A percentile compares a stretch with the other conserved stretches of the same genome.
Conservation (phyloP, 2,888 invertebrate species). For the Rosalia funebris region DNA sequence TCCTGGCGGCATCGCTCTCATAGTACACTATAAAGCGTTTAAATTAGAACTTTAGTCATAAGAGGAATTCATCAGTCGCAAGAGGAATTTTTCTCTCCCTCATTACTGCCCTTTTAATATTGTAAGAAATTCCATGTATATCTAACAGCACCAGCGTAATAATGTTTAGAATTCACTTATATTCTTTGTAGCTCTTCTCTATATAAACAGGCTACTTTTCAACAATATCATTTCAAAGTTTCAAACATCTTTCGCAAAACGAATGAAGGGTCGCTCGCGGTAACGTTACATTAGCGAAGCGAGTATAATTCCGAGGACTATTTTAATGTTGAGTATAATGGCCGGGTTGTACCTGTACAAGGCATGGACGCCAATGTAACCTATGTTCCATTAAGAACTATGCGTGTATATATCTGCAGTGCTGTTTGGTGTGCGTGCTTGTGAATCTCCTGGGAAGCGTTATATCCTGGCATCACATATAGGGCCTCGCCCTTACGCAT, state of each 20-base stretch:
- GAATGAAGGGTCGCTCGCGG: constrained; percentile 7
- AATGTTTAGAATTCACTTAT: too few species aligned
- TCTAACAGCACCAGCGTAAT: too few species aligned
- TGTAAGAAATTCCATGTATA: too few species aligned
- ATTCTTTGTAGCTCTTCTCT: too few species aligned
- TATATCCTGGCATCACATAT: constrained; percentile 34
- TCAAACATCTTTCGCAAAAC: not conserved
- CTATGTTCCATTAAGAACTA: constrained; percentile 54
- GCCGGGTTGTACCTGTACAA: constrained; percentile 2
- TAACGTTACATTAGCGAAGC: constrained; percentile 12
- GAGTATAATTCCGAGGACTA: constrained; percentile 14
- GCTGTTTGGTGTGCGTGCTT: constrained; percentile 56
- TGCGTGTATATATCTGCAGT: constrained; percentile 59
- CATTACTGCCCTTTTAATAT: too few species aligned
- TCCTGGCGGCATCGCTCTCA: too few species aligned
- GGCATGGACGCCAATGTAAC: constrained; percentile 17
- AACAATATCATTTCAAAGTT: not conserved
- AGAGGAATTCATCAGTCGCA: too few species aligned
- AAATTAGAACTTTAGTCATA: too few species aligned
- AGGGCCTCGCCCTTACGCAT: constrained; percentile 39
- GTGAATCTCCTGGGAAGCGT: constrained; percentile 45
- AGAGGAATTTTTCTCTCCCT: too few species aligned
- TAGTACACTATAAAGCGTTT: too few species aligned
- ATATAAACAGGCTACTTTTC: not conserved
- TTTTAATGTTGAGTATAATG: constrained; percentile 6